Conservation (phyloP, 2,888 invertebrate species). For the Desoria tigrina region DNA sequence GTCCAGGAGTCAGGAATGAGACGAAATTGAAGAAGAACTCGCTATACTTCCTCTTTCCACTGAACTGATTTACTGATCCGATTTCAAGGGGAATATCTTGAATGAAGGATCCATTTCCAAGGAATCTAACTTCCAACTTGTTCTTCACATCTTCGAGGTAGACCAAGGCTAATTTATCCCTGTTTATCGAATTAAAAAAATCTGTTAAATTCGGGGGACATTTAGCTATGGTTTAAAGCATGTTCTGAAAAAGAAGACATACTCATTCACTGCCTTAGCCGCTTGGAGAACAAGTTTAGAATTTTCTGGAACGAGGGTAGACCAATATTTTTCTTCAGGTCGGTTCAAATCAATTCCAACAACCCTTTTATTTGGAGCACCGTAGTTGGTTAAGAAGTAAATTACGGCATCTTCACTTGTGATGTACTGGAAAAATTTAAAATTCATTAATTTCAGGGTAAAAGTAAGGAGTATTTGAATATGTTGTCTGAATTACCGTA, state of each 20-base stretch:
- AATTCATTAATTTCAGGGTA: constrained; percentile 7
- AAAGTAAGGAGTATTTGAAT: neutral
- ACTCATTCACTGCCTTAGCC: constrained; percentile 74
- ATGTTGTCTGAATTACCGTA: constrained; percentile 66
- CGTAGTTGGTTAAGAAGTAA: constrained; percentile 82
- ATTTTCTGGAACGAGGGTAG: constrained; percentile 78
- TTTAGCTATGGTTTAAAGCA: no score
- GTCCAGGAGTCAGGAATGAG: constrained; percentile 85
- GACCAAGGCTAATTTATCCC: constrained; percentile 78
- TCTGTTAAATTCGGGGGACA: no score
- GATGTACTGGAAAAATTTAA: constrained; percentile 70
- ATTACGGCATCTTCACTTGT: constrained; percentile 76
- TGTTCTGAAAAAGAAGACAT: no score
- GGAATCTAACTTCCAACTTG: constrained; percentile 75
- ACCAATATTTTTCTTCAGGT: constrained; percentile 76
- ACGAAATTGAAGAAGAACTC: constrained; percentile 93
- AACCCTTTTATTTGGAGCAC: constrained; percentile 87
- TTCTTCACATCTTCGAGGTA: constrained; percentile 95
- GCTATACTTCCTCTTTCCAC: constrained; percentile 77
- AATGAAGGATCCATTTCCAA: constrained; percentile 70
- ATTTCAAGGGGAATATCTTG: constrained; percentile 77
- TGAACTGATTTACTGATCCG: constrained; percentile 80
- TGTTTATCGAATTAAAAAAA: constrained; percentile 5
- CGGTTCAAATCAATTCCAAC: constrained; percentile 77
- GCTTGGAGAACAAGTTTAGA: constrained; percentile 83